Conservation (phyloP, 2,797 vertebrate species). For the Picus viridis region DNA sequence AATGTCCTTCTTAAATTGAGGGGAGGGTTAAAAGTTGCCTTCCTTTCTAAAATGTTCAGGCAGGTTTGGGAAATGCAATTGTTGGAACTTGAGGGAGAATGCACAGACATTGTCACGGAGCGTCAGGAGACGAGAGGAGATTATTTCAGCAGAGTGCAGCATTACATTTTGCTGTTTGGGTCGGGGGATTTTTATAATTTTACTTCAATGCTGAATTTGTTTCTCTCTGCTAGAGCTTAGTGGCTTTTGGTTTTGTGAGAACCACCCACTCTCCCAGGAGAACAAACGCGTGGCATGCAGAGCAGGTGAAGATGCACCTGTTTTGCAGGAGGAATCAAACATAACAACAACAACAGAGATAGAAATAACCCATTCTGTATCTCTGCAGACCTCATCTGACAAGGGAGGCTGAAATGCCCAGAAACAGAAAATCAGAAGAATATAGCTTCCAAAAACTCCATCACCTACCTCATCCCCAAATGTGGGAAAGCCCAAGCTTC, state of each 20-base stretch:
- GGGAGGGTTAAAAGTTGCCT: not conserved
- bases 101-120: not conserved
- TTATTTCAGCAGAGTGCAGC: not conserved
- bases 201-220: constrained; percentile 2
- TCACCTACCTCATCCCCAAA: not conserved
- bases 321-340: constrained; percentile 22
- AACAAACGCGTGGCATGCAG: not conserved
- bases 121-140: not conserved
- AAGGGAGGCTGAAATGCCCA: not conserved
- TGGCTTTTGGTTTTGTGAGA: constrained; percentile 45
- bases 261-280: constrained; percentile 49
- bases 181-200: not conserved
- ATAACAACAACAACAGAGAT: not conserved
- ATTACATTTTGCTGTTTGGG: not conserved
- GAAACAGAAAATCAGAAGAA: not conserved
- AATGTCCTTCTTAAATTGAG: too few species aligned
- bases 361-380: not conserved
- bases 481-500: not conserved
- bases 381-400: not conserved
- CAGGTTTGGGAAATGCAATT: not conserved
- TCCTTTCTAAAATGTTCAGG: not conserved
- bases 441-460: not conserved
- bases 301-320: constrained; percentile 38
- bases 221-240: not conserved
- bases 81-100: not conserved